A percentile compares a stretch with the other conserved stretches of the same genome.
Conservation (phyloP, 2,113 vertebrate species). For the Psophia crepitans region DNA sequence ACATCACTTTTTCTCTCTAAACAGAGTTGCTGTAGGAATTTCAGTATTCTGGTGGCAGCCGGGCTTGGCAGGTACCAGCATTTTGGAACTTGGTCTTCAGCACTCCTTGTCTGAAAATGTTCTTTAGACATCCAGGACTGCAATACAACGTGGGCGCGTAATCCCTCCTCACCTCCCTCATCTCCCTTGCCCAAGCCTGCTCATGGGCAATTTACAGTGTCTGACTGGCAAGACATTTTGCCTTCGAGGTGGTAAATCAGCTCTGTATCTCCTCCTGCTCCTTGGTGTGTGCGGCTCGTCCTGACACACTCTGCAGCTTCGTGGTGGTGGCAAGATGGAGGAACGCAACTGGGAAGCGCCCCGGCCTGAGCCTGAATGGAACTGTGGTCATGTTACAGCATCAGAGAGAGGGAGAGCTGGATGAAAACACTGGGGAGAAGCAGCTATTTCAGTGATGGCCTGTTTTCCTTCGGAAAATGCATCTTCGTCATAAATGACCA, state of each 20-base stretch:
- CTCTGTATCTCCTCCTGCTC: neutral
- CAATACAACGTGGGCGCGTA: rapidly evolving
- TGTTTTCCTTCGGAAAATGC: neutral
- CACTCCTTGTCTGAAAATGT: neutral
- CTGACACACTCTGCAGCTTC: rapidly evolving
- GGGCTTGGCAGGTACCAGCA: neutral
- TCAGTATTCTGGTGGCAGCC: neutral
- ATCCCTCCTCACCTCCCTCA: neutral
- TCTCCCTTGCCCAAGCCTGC: neutral
- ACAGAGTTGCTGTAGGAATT: neutral
- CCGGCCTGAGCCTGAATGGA: neutral
- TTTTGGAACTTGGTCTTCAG: neutral
- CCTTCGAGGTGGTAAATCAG: neutral
- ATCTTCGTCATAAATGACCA: neutral
- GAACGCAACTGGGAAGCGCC: rapidly evolving
- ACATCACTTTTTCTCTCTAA: neutral
- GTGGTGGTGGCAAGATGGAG: too few relatives aligned
- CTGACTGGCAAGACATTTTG: neutral
- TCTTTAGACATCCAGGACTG: neutral
- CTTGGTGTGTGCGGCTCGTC: rapidly evolving
- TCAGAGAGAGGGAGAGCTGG: neutral
- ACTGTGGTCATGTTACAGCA: rapidly evolving
- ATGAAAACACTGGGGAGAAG: neutral
- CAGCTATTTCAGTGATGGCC: neutral
- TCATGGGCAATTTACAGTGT: neutral